Base-by-base conservation (phyloP, 2,888 invertebrate species). In the Drosophila subquinaria region DNA sequence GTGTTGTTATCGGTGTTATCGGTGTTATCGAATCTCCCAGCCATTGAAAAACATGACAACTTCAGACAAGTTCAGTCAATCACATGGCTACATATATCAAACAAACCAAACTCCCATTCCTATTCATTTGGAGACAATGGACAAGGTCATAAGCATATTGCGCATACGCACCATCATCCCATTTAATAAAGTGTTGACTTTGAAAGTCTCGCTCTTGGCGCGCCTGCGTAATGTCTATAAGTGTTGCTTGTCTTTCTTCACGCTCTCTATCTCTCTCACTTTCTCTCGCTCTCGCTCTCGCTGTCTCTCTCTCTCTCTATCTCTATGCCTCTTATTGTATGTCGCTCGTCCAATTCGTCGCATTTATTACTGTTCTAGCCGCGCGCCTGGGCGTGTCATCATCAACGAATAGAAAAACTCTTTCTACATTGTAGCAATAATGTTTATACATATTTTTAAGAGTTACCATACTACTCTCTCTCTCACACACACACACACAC, bases 281-380 rank as follows among this genome's bases (percentile, higher is more conserved):
- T 36, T 15, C 35, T 38, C 8, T 20, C 23, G 33, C 33, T 60
- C 3, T 42, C 35, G 11, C 66, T 51, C n/a, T 23, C n/a, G 48
- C 10, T 55, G 15, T 55, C 20, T 40, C 2, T 40, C 8, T 40
- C 17, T 17, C 17, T 17, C 27, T 42, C 36, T 53, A 35, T 36
- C 20, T 51, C 38, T 53, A 42, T 47, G 15, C 56, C 40, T 68
- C 42, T 69, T 27, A 63, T 62, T 82, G 74, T 69, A 52, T 63
- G 69, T 72, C 73, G 83, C 88, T 86, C 79, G 88, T 87, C 89
- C 81, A 79, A 82, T 79, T 77, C 72, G 72, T 71, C 68, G 88
- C 88, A 84, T 89, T 92, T 92, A 92, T 92, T 92, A 92, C 82
- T 82, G 92, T 92, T 92, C 92, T 92, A 92, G 92, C 91, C 79